A percentile compares a stretch with the other conserved stretches of the same genome.
These are phyloP conservation scores for Paratrypauchen microcephalus DNA, from an alignment of 2,797 vertebrate genomes.

Conservation along the genomic window DNA sequence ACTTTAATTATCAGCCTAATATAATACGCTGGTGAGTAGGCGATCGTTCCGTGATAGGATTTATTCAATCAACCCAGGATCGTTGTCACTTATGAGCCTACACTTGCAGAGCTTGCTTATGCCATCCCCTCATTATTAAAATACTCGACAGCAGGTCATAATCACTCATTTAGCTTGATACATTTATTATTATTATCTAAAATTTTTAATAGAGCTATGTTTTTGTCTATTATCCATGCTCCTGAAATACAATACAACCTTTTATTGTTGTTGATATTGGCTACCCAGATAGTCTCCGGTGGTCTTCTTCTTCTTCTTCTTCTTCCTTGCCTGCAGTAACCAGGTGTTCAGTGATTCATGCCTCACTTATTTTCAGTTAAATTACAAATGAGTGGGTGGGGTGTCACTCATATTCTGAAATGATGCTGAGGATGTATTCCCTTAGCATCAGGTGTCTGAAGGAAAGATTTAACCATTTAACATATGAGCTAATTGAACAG, in stretches of 20 bases:
- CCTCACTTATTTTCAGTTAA: slow-evolving; percentile 16
- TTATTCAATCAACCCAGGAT: slow-evolving; percentile 48
- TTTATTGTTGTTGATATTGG: slow-evolving; percentile 41
- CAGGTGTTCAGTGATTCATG: slow-evolving; percentile 19
- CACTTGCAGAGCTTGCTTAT: slow-evolving; percentile 14
- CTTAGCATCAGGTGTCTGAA: slow-evolving; percentile 46
- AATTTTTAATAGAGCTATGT: background rate
- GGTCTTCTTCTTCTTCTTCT: slow-evolving; percentile 40
- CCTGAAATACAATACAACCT: slow-evolving; percentile 30
- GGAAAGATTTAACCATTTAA: slow-evolving; percentile 35
- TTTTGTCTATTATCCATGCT: slow-evolving; percentile 28
- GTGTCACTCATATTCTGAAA: slow-evolving; percentile 26
- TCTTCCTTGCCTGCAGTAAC: slow-evolving; percentile 48
- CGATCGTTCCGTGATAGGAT: slow-evolving; percentile 44
- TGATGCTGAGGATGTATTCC: slow-evolving; percentile 12
- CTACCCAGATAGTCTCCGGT: slow-evolving; percentile 38
- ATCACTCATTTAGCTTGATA: slow-evolving; percentile 1
- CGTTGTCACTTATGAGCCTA: slow-evolving; percentile 41
- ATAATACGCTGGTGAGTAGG: slow-evolving; percentile 16
- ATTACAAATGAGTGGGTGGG: slow-evolving; percentile 20
- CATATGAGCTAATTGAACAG: slow-evolving; percentile 65
- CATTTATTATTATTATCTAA: background rate
- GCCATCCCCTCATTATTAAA: slow-evolving; percentile 11
- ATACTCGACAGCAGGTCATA: slow-evolving; percentile 29
- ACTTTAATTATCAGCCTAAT: slow-evolving; percentile 12